Percentiles rank a stretch among this genome's conserved stretches.
phyloP scores from a whole-genome alignment of 2,797 vertebrate genomes.

The Staurois parvus region DNA sequence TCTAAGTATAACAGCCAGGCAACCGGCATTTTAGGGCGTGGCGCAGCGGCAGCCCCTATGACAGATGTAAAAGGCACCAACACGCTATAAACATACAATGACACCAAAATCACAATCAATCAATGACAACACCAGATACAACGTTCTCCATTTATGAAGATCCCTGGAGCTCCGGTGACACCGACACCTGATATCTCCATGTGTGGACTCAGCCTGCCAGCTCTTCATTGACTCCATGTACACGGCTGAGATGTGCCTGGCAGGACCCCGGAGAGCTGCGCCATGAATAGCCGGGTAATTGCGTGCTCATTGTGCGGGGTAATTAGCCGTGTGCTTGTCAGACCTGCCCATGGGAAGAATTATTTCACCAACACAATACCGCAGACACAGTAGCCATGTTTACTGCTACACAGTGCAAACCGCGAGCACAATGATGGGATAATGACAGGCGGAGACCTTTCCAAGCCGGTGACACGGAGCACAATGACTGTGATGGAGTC shows the following conservation, averaged over 20 bases:
- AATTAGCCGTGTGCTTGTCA: conserved; percentile 6
- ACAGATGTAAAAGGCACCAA: neutral
- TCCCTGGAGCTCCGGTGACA: too few relatives aligned
- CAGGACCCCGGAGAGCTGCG: neutral
- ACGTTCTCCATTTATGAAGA: too few relatives aligned
- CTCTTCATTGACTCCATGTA: neutral
- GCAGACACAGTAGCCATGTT: conserved; percentile 18
- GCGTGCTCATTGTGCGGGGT: neutral
- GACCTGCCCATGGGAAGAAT: neutral
- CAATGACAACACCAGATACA: too few relatives aligned
- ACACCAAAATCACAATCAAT: too few relatives aligned
- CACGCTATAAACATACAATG: too few relatives aligned
- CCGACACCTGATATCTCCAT: neutral
- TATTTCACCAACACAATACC: neutral
- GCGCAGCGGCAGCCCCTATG: too few relatives aligned
- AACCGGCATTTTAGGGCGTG: too few relatives aligned
- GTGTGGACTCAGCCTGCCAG: neutral
- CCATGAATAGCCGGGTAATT: conserved; percentile 16
- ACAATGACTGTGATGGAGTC: conserved; percentile 1
- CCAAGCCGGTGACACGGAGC: neutral
- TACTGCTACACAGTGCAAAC: conserved; percentile 12
- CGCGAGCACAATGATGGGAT: conserved; percentile 22
- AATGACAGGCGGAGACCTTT: neutral
- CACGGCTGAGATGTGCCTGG: neutral
- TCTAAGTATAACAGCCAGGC: too few relatives aligned